A percentile compares a stretch with the other conserved stretches of the same genome.
Evolutionary conservation across 1,140 invertebrate genomes (phyloP).

Genomic region (Sitobion miscanthi): DNA sequence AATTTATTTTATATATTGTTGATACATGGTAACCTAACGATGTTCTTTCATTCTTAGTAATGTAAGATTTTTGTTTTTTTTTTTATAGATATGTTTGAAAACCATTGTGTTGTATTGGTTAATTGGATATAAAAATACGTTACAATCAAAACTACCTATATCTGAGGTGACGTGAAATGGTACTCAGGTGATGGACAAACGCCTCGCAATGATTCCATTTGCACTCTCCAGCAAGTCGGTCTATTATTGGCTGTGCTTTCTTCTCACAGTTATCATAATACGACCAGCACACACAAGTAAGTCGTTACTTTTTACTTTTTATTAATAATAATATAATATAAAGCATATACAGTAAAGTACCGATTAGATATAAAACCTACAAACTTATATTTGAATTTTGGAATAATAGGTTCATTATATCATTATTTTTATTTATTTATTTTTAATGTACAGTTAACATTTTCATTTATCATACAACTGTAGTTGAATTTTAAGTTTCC

Average conservation of each 20-base stretch:
- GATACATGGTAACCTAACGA: neutral
- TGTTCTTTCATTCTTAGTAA: neutral
- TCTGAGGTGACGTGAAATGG: conserved; percentile 31
- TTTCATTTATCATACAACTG: neutral
- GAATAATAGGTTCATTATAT: neutral
- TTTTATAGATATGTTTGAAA: conserved; percentile 31
- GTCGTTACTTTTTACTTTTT: neutral
- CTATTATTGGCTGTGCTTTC: conserved; percentile 22
- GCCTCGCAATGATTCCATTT: conserved; percentile 22
- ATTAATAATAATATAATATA: neutral
- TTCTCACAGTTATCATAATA: neutral
- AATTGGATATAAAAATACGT: neutral
- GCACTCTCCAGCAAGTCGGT: neutral
- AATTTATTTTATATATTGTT: neutral
- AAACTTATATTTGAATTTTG: neutral
- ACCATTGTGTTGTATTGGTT: neutral
- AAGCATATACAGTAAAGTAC: neutral
- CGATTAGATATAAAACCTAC: neutral
- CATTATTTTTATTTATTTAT: neutral
- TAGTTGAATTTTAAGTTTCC: neutral
- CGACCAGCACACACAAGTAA: conserved; percentile 24
- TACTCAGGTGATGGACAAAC: conserved; percentile 51
- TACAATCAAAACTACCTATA: neutral
- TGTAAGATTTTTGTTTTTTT: neutral
- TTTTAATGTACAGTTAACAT: neutral